phyloP scores from a whole-genome alignment of 2,797 vertebrate genomes.

The Coregonus suidteri region DNA sequence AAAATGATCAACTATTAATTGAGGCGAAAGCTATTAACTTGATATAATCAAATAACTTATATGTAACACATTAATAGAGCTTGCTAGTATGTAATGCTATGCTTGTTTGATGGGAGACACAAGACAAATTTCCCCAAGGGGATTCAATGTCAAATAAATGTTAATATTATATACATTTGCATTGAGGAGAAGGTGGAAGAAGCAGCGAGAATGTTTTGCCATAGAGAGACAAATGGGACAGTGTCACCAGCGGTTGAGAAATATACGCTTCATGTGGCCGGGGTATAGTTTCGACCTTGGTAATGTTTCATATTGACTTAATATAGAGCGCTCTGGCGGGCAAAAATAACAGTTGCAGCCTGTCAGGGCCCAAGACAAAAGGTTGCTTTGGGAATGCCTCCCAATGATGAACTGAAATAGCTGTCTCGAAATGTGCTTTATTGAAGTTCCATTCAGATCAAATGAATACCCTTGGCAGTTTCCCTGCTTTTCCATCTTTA shows the following conservation, averaged over 20 bases:
- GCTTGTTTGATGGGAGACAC: not conserved
- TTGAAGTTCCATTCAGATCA: conserved; percentile 69
- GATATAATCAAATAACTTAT: not conserved
- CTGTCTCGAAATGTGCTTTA: conserved; percentile 73
- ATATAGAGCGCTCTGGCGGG: conserved; percentile 54
- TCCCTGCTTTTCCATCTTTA: conserved; percentile 57
- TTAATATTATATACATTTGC: conserved; percentile 30
- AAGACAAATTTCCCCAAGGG: not conserved
- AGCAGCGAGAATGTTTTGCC: conserved; percentile 42
- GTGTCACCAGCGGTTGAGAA: conserved; percentile 47
- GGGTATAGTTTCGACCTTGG: conserved; percentile 63
- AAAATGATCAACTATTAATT: not conserved
- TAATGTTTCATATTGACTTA: conserved; percentile 78
- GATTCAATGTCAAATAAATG: conserved; percentile 3
- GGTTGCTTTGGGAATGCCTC: conserved; percentile 62
- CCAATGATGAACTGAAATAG: conserved; percentile 64
- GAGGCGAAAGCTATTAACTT: not conserved
- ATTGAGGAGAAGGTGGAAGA: conserved; percentile 21
- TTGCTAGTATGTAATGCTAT: not conserved
- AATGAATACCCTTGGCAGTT: conserved; percentile 61
- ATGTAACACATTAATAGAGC: not conserved
- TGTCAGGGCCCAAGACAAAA: conserved; percentile 68
- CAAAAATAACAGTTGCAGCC: conserved; percentile 67
- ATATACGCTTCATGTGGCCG: conserved; percentile 54
- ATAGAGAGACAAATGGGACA: conserved; percentile 28